Percentiles rank a stretch among this genome's conserved stretches.
These are phyloP conservation scores for Sylvietta virens DNA, from an alignment of 2,113 vertebrate genomes.

Conservation along the genomic window DNA sequence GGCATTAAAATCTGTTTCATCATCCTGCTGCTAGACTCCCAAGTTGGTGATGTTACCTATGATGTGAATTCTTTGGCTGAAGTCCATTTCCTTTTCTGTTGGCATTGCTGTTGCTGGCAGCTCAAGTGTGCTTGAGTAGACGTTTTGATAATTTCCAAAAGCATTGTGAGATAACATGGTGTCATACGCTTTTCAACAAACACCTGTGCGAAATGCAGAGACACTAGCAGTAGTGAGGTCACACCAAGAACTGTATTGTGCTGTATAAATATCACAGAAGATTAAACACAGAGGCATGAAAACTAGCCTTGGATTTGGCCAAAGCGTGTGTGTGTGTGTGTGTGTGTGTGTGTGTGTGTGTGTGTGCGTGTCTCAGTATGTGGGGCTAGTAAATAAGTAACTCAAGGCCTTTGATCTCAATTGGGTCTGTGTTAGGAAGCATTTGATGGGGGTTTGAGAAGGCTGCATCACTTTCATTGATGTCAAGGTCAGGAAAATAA, in stretches of 20 bases:
- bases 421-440: not conserved
- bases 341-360: not conserved
- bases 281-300: not conserved
- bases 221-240: not conserved
- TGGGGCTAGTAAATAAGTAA: not conserved
- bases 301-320: not conserved
- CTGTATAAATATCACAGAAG: not conserved
- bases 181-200: not conserved
- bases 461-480: accelerated
- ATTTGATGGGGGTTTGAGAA: not conserved
- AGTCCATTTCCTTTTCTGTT: not conserved
- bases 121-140: not conserved
- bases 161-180: not conserved
- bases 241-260: not conserved
- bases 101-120: not conserved
- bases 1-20: not conserved
- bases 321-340: not conserved
- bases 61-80: not conserved
- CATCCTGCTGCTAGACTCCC: not conserved
- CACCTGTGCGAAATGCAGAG: not conserved
- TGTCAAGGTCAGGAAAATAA: not conserved
- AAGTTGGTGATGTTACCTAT: not conserved
- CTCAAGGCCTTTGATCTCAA: not conserved
- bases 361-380: not conserved
- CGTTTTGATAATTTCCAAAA: not conserved